Evolutionary conservation across 2,797 vertebrate species (phyloP), one percentile per base, ranked within the genome.

Genomic region (Scleropages formosus): DNA sequence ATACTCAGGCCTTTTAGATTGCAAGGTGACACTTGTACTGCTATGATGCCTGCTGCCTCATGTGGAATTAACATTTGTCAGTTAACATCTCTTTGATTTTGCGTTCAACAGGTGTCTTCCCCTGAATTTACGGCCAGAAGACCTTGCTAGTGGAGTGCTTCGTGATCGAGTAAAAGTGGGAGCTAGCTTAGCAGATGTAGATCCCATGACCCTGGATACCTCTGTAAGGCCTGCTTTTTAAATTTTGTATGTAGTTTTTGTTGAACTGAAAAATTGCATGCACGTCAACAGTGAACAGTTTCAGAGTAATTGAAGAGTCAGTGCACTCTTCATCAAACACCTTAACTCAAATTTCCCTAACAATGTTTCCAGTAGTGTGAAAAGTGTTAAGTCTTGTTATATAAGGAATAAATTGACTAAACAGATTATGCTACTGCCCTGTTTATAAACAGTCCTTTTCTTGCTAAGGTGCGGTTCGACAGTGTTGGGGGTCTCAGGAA

Each of bases 141-240:
- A 99, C 82, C 88, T 99, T 82, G 91, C 97, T 3, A 95, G 95
- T 56, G 96, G 96, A 47, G 96, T 98, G 78, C 89, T 99, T 68
- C 93, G 97, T 47, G 98, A 99, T 78, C 88, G 97, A 27, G 95
- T 91, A 8, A 99, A 98, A 92, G 96, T 98, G 77, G 98, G 98
- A 3, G 93, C 98, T 15, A 99, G 98, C 85, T 88, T 99, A 89
- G 97, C 98, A 24, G 98, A 99, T 64, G 96, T 99, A 83, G 97
- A 99, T 85, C 98, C 98, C 67, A 99, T 99, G 98, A 97, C 92
- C 87, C 90, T 98, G 73, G 98, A 99, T 86, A 94, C 90, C 87
- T 94, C 96, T 73, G 98, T 99, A 84, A 89, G 31, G 6, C 31
- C 31, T 39, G 31, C 39, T 39, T 39, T 39, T 39, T 39, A 2